These are phyloP conservation scores for Noctua fimbriata DNA, from an alignment of 2,888 invertebrate genomes.

Conservation along the genomic window DNA sequence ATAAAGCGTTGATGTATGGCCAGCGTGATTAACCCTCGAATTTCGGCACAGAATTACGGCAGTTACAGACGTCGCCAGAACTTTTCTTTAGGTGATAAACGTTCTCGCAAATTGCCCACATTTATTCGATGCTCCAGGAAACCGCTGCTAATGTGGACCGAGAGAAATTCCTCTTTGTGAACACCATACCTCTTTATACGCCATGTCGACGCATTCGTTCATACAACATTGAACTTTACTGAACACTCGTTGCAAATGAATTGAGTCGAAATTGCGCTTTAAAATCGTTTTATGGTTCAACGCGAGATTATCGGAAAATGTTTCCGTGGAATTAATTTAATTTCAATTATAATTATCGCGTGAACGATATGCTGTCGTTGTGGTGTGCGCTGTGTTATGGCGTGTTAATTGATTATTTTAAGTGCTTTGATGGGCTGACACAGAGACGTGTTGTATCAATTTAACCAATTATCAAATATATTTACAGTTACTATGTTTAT, in stretches of 20 bases:
- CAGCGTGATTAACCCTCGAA: slow-evolving; percentile 86
- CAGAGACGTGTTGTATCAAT: slow-evolving; percentile 11
- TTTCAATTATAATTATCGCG: slow-evolving; percentile 78
- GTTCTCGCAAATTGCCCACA: slow-evolving; percentile 88
- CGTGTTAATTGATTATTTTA: slow-evolving; percentile 57
- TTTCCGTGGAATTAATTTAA: slow-evolving; percentile 76
- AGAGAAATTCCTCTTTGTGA: slow-evolving; percentile 79
- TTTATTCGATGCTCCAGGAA: slow-evolving; percentile 85
- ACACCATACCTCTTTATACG: slow-evolving; percentile 67
- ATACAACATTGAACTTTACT: slow-evolving; percentile 78
- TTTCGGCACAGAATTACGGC: slow-evolving; percentile 84
- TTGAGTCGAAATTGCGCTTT: slow-evolving; percentile 76
- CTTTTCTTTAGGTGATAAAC: slow-evolving; percentile 89
- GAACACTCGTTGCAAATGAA: slow-evolving; percentile 79
- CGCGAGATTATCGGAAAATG: slow-evolving; percentile 78
- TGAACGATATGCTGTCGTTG: slow-evolving; percentile 71
- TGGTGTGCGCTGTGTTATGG: slow-evolving; percentile 55
- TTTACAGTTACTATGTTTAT: background rate
- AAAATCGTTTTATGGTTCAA: slow-evolving; percentile 79
- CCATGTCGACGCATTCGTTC: slow-evolving; percentile 75
- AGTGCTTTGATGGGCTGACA: slow-evolving; percentile 21
- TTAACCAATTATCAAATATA: background rate
- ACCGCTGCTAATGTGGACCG: slow-evolving; percentile 83
- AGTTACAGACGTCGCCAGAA: slow-evolving; percentile 86
- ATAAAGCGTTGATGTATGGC: slow-evolving; percentile 84